Conservation (phyloP, 2,797 vertebrate genomes). For the Catostomus latipinnis region DNA sequence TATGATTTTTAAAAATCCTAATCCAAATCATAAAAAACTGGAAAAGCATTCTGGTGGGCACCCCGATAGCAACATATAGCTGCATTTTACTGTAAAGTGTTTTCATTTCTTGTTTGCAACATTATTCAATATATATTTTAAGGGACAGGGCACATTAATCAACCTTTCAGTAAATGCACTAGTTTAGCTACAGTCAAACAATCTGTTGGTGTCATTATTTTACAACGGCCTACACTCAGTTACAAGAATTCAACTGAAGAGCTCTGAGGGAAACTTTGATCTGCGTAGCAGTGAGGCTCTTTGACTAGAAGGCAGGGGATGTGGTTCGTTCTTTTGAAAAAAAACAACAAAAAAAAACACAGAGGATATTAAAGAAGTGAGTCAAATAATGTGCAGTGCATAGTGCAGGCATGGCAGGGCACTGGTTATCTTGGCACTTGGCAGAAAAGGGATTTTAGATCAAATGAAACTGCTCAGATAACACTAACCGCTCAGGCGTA, state of each 20-base stretch:
- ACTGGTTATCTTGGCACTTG: background rate
- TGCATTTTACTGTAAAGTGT: no score
- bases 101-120: background rate
- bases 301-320: constrained; percentile 21
- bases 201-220: background rate
- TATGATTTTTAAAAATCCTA: no score
- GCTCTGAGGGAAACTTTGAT: background rate
- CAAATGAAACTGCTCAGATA: background rate
- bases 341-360: background rate
- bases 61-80: background rate
- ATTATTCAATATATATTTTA: background rate
- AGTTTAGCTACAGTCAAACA: background rate
- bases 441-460: background rate
- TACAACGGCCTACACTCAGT: background rate
- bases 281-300: background rate
- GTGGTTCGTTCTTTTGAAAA: constrained; percentile 15
- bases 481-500: background rate
- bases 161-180: background rate
- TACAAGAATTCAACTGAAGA: constrained; percentile 10
- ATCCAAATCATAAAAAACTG: no score
- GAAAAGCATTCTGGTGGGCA: background rate
- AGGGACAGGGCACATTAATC: background rate
- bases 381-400: background rate
- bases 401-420: background rate
- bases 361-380: constrained; percentile 1